Conservation (phyloP, 92 coral and sea anemone species). For the Parazoanthus atlanticus region DNA sequence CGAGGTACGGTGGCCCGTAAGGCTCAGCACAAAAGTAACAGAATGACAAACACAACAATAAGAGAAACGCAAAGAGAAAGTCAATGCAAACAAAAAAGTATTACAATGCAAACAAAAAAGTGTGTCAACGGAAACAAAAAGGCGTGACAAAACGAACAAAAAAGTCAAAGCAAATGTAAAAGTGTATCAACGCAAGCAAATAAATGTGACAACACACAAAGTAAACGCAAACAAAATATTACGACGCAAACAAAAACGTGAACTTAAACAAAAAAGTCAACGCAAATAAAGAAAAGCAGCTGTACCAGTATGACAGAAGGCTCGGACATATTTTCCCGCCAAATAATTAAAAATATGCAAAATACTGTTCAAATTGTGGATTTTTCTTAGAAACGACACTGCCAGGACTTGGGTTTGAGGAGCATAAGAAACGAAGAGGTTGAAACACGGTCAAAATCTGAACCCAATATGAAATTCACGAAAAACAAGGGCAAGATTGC, state of each 20-base stretch:
- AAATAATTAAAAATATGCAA: not conserved
- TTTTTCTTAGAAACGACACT: constrained; percentile 6
- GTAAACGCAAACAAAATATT: not conserved
- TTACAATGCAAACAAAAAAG: not conserved
- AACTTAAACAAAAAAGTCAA: not conserved
- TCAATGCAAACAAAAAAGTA: not conserved
- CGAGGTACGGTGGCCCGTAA: not conserved
- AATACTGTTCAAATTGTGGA: constrained; percentile 20
- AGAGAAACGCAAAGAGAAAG: too few relatives aligned
- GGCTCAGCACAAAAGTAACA: not conserved
- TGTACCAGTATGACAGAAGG: not conserved
- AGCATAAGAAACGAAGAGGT: not conserved
- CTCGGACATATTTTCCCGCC: not conserved
- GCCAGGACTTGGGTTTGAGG: constrained; percentile 20
- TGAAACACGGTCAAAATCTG: constrained; percentile 9
- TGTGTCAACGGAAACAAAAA: not conserved
- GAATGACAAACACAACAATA: not conserved
- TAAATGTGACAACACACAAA: not conserved
- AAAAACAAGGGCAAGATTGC: not conserved
- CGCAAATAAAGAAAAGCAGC: not conserved
- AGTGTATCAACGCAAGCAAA: not conserved
- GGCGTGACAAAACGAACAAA: not conserved
- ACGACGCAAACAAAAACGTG: not conserved
- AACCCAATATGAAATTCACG: not conserved
- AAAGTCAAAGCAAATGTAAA: not conserved